Base-by-base conservation (phyloP, 2,888 invertebrate species). In the Oithona nana region DNA sequence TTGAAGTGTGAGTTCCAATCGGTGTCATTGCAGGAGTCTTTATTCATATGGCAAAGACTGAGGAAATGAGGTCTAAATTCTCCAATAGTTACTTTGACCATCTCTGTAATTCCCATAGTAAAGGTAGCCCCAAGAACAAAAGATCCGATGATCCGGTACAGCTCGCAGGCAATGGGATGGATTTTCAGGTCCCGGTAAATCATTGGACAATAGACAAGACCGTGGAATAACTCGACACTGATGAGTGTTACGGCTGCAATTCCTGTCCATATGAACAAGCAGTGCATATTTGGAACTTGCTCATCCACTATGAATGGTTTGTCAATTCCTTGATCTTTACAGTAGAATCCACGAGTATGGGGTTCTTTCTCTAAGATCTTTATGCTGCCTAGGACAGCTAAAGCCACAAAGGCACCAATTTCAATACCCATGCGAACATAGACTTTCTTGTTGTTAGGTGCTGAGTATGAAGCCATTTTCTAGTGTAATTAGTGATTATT, bases 61-160 rank as follows among this genome's bases (percentile, higher is more conserved):
- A 90, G 81, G 76, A 95, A 97, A 75, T 97, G 93, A 28, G 97
- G 97, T 68, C 97, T 78, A 67, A 95, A 75, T 62, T 94, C 80
- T 50, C 97, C 95, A 2, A 61, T 61, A 6, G 24, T 61, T 28
- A 54, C 52, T 26, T 61, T 61, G 52, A 54, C 61, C 30, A 61
- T 61, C 29, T 61, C 61, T 4, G 61, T 61, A 8, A 30, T 51
- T 6, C 52, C 20, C 30, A 61, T 29, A 28, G 51, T 51, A 31
- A 24, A 26, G 16, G 54, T 24, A 30, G 52, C 52, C 6, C 61
- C 61, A 11, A 61, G 54, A 30, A 20, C 30, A 30, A 61, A 61
- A 31, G 52, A 61, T 13, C 61, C 61, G 22, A 50, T 54, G 16
- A 51, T 26, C 22, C 61, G 52, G 20, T 61, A 61, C 13, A 61